Evolutionary conservation across 2,113 vertebrate genomes (phyloP), one percentile per base, ranked within the genome.

Genomic region (Gavialis gangeticus): DNA sequence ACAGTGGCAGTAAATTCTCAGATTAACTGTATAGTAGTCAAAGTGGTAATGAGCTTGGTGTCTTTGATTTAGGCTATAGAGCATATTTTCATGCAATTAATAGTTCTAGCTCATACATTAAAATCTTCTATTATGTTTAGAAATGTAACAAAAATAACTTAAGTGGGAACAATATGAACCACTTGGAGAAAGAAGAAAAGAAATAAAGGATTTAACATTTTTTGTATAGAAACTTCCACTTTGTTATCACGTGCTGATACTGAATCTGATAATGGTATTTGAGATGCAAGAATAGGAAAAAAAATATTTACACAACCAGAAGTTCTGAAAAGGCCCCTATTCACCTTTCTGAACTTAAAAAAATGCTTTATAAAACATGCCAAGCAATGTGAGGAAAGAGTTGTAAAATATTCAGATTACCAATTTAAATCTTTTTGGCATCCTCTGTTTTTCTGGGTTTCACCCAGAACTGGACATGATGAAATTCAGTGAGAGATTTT

Each of bases 381-480:
- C 64, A 30, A 3, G n/a, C 16, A 9, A 3, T 3, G 46, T 12
- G 67, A 30, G 62, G 12, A 78, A 85, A 76, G 34, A 59, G 28
- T 30, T 64, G 18, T n/a, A 10, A 66, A 24, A 58, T 1, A 0
- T 16, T 78, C 2, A 3, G 1, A 63, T 6, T 30, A 82, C 11
- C 18, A 3, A 30, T 88, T 77, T 19, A 28, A 73, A 67, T 54
- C 1, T 22, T 17, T 82, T 4, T 55, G 78, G 34, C 15, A 63
- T 5, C 25, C 4, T 46, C 55, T 67, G 75, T 15, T 79, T 18
- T 13, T 28, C 71, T 13, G 59, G 58, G 34, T 59, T 9, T 15
- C 21, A 87, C 57, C 55, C 28, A 4, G 73, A 90, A 79, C 0
- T 69, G 2, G 56, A 10, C 71, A 73, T 69, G n/a, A 27, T 0